phyloP scores from a whole-genome alignment of 2,797 vertebrate genomes.

The Euthynnus affinis region DNA sequence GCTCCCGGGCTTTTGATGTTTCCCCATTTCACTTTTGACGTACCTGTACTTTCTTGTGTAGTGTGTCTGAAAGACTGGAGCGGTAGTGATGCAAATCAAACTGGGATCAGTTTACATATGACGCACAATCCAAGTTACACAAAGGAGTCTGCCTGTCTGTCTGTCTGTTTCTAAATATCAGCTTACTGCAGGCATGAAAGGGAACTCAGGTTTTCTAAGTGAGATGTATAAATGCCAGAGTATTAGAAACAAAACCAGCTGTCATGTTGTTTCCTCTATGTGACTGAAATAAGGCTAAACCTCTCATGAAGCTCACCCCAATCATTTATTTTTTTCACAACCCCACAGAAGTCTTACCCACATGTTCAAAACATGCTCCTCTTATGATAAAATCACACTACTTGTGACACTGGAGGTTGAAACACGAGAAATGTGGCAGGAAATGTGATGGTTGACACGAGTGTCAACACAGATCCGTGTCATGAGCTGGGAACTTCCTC shows the following conservation, averaged over 20 bases:
- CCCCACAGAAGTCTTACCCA: neutral
- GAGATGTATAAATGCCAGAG: neutral
- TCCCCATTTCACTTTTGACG: neutral
- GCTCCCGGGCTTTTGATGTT: neutral
- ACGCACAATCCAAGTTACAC: neutral
- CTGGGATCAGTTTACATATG: neutral
- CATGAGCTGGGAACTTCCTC: slow-evolving; percentile 75
- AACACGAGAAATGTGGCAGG: slow-evolving; percentile 69
- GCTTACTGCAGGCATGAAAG: neutral
- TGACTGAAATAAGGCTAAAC: neutral
- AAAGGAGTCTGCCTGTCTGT: neutral
- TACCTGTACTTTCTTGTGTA: neutral
- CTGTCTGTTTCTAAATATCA: neutral
- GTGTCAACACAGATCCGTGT: slow-evolving; percentile 64
- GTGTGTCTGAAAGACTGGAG: too few relatives aligned
- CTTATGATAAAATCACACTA: neutral
- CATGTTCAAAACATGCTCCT: slow-evolving; percentile 18
- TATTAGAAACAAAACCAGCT: neutral
- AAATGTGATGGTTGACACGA: slow-evolving; percentile 62
- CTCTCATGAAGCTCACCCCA: neutral
- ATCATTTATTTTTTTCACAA: neutral
- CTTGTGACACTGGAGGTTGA: slow-evolving; percentile 71
- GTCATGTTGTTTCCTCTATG: neutral
- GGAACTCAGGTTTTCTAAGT: neutral
- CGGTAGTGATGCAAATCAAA: neutral